A percentile compares a stretch with the other conserved stretches of the same genome.
Evolutionary conservation across 2,797 vertebrate species (phyloP).

Genomic region (Mormyrus proboscirostris): DNA sequence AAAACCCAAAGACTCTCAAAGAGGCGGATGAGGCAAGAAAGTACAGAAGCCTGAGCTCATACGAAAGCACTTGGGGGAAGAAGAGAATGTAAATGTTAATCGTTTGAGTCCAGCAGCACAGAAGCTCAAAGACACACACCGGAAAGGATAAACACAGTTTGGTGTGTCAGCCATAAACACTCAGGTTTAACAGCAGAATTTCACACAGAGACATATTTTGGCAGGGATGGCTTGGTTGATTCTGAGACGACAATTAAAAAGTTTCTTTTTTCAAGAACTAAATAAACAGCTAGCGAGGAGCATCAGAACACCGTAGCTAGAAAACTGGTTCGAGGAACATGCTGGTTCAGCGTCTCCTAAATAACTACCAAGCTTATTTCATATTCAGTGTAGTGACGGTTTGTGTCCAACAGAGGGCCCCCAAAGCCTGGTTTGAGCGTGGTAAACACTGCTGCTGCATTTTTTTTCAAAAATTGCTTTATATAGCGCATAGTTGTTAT

Average conservation of each 20-base stretch:
- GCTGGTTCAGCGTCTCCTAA: not conserved
- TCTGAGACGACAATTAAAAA: not conserved
- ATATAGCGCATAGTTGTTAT: not conserved
- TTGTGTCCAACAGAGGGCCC: not conserved
- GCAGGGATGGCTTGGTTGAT: not conserved
- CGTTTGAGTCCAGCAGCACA: constrained; percentile 29
- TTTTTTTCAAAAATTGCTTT: not conserved
- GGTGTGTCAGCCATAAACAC: constrained; percentile 19
- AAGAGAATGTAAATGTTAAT: constrained; percentile 6
- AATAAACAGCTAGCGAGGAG: not conserved
- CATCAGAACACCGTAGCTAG: not conserved
- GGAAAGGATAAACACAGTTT: constrained; percentile 7
- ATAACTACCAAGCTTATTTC: not conserved
- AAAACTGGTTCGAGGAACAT: not conserved
- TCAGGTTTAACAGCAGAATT: not conserved
- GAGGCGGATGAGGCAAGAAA: constrained; percentile 1
- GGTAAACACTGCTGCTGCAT: not conserved
- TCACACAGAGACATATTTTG: not conserved
- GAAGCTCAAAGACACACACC: constrained; percentile 32
- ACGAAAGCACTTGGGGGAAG: constrained; percentile 13
- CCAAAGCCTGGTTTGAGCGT: not conserved
- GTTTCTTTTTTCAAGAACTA: not conserved
- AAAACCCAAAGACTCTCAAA: not conserved
- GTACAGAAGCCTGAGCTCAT: not conserved
- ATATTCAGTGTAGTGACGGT: not conserved